Evolutionary conservation across 2,113 vertebrate species (phyloP), one percentile per base, ranked within the genome.

Genomic region (Oreochromis aureus): DNA sequence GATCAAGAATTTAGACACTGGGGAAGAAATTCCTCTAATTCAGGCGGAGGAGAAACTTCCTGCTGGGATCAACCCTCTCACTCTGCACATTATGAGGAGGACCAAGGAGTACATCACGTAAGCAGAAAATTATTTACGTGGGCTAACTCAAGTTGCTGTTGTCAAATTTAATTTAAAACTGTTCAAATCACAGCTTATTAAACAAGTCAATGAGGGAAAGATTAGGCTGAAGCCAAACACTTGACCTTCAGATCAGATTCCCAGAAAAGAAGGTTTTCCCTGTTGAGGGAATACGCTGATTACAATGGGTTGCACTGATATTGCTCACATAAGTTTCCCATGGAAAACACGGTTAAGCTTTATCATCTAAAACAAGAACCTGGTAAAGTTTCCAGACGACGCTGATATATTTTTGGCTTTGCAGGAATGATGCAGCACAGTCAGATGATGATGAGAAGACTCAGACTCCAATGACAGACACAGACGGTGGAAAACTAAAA

Each of bases 1-100:
- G 98, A 99, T 99, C 93, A 99, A 99, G 96, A 99, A 99, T 95
- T 96, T 99, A 36, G 99, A 99, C 95, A 99, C 99, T 5, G 99
- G 99, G 83, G 99, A 99, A 95, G 99, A 99, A 96, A 99, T 99
- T 90, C 99, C 99, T 59, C 91, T 99, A 71, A 99, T 98, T 94
- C 96, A 99, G 95, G 99, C 99, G 1, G 98, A 99, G 91, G 98
- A 99, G 92, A 99, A 99, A 92, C 96, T 99, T 81, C 98, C 99
- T 85, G 97, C 98, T n/a, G 99, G 98, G 87, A 99, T 99, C 87
- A 99, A 99, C 96, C 99, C 99, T 2, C 96, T 99, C 41, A 99
- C 99, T 36, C 96, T 99, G 80, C 98, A 99, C 95, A 99, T 99
- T 91, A 99, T 99, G 98, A 98, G 98, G 82, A 98, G 99, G 94